A percentile compares a stretch with the other conserved stretches of the same genome.
Evolutionary conservation across 2,113 vertebrate species (phyloP).

Genomic region (Cisticola juncidis): DNA sequence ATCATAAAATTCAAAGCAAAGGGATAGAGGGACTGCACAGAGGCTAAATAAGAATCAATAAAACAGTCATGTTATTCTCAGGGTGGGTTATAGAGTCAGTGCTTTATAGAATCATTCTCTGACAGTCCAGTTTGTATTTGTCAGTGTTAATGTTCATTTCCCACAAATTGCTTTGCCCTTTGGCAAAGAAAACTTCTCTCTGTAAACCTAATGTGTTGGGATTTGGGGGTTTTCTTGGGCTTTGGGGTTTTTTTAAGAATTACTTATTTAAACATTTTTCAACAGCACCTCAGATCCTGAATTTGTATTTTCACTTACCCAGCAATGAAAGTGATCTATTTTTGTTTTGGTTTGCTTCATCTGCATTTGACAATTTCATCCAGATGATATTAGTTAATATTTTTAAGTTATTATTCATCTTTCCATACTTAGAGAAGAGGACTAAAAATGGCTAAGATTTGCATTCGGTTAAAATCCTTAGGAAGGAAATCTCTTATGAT

Average conservation of each 20-base stretch:
- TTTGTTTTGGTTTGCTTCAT: background rate
- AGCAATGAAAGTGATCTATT: background rate
- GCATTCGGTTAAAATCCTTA: background rate
- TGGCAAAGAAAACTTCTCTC: background rate
- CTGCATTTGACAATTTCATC: background rate
- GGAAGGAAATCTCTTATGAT: background rate
- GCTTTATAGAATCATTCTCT: background rate
- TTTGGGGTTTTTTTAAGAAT: too few relatives aligned
- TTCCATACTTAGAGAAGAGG: background rate
- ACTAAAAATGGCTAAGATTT: background rate
- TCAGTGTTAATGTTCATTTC: conserved; percentile 29
- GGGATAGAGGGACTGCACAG: background rate
- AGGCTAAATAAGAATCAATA: conserved; percentile 44
- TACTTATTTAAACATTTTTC: background rate
- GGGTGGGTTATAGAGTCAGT: background rate
- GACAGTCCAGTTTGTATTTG: conserved; percentile 6
- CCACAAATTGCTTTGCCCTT: background rate
- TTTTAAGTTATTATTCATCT: background rate
- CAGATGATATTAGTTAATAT: background rate
- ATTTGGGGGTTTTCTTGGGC: background rate
- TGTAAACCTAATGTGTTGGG: background rate
- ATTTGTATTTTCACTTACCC: background rate
- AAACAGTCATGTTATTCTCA: background rate
- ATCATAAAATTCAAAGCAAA: background rate
- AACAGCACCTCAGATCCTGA: background rate